These are phyloP conservation scores for Corythucha ciliata DNA, from an alignment of 2,888 invertebrate genomes.

Conservation along the genomic window DNA sequence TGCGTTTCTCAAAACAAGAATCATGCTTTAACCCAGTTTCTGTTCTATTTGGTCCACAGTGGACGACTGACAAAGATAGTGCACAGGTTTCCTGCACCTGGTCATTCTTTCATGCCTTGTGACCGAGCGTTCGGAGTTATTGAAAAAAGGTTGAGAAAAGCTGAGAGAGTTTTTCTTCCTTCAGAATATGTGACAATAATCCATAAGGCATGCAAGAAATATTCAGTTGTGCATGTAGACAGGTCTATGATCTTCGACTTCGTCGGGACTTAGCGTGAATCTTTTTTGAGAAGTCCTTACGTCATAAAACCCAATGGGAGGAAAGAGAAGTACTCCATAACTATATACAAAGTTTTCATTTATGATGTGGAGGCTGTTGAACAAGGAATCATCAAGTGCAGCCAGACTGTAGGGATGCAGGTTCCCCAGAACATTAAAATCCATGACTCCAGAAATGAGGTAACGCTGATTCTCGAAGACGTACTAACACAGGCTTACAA, in stretches of 20 bases:
- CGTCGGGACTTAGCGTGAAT: conserved; percentile 6
- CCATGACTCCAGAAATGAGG: conserved; percentile 15
- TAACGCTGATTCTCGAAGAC: conserved; percentile 15
- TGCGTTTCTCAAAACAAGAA: conserved; percentile 13
- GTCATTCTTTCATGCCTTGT: conserved; percentile 14
- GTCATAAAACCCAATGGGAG: background rate
- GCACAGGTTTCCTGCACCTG: conserved; percentile 12
- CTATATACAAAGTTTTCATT: conserved; percentile 9
- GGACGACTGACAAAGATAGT: conserved; percentile 4
- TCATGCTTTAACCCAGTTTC: conserved; percentile 11
- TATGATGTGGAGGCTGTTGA: conserved; percentile 10
- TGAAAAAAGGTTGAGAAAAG: conserved; percentile 10
- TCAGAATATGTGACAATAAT: conserved; percentile 8
- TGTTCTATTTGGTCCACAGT: conserved; percentile 18
- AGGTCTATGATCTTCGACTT: conserved; percentile 13
- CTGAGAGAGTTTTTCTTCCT: conserved; percentile 15
- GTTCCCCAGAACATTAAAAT: conserved; percentile 13
- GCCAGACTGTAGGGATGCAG: conserved; percentile 13
- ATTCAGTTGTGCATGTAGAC: conserved; percentile 5
- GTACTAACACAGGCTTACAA: conserved; percentile 5
- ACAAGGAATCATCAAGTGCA: conserved; percentile 15
- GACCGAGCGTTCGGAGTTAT: conserved; percentile 13
- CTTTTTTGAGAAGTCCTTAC: conserved; percentile 7
- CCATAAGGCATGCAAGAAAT: conserved; percentile 9
- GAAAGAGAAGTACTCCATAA: conserved; percentile 3